Base-by-base conservation (phyloP, 2,888 invertebrate genomes). In the Hemistola chrysoprasaria region DNA sequence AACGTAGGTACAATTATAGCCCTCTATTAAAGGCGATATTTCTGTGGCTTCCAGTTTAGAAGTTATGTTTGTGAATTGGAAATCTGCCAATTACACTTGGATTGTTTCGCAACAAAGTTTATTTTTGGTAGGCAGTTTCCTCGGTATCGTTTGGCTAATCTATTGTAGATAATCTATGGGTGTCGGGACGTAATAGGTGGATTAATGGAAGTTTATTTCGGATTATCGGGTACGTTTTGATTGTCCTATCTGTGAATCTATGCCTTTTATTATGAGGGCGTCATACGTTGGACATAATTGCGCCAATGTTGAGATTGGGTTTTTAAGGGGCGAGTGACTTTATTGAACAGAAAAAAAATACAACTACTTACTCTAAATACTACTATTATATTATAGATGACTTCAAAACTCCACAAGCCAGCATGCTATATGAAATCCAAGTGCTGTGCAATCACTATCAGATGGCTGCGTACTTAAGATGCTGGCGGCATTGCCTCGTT, bases 21-120 rank as follows among this genome's bases (percentile, higher is more conserved):
- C 34, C 34, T 44, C 38, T 44, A 44, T 44, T 44, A 51, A 51
- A 53, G 51, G 51, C 49, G 48, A 47, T 51, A 51, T 54, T 54
- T 49, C 48, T 53, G 48, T 40, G 47, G 31, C 45, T 49, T 45
- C 36, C 28, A 45, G 40, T 36, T 48, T 45, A 51, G 42, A 42
- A 43, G 40, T 33, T 40, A 38, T 33, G 38, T 46, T 43, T 42
- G 40, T 26, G 47, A 47, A 40, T 47, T 55, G 55, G 55, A 50
- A 47, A 47, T 39, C 32, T 45, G 50, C 55, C 55, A 55, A 48
- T 55, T 48, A 43, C 40, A 34, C 36, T 46, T 35, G 37, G 45
- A 50, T 52, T 48, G 50, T 52, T 47, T 27, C 43, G 48, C 40
- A 43, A 36, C 39, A 31, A 20, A 42, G 39, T 47, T 32, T 42